phyloP scores from a whole-genome alignment of 2,888 invertebrate species.

The Lasioglossum villosulum region DNA sequence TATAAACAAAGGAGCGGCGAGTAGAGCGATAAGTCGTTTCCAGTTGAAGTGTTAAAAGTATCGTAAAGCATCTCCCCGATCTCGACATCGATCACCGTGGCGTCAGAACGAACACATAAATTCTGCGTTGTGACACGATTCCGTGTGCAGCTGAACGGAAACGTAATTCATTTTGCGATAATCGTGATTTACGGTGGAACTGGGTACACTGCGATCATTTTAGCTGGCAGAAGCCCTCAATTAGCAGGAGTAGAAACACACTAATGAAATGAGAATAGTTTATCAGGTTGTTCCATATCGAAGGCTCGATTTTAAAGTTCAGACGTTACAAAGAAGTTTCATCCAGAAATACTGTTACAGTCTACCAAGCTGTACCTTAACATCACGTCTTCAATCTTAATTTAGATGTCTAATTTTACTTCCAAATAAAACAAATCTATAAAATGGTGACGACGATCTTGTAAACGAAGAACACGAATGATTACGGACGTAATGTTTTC shows the following conservation, averaged over 20 bases:
- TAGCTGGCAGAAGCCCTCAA: neutral
- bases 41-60: neutral
- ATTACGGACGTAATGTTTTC: no score
- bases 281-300: neutral
- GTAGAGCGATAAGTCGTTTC: neutral
- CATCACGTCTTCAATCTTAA: no score
- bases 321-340: no score
- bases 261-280: neutral
- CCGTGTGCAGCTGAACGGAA: conserved; percentile 8
- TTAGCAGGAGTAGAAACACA: neutral
- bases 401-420: no score
- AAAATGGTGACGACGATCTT: no score
- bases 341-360: no score
- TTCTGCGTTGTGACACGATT: conserved; percentile 17
- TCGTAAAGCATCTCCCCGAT: conserved; percentile 10
- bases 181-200: conserved; percentile 35
- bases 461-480: no score
- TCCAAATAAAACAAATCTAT: no score
- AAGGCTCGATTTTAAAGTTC: neutral
- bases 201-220: neutral
- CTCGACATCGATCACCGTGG: conserved; percentile 26
- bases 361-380: no score
- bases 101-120: conserved; percentile 20
- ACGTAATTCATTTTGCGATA: conserved; percentile 27
- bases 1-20: neutral